These are phyloP conservation scores for Acrobasis repandana DNA, from an alignment of 2,888 invertebrate species.

Conservation along the genomic window DNA sequence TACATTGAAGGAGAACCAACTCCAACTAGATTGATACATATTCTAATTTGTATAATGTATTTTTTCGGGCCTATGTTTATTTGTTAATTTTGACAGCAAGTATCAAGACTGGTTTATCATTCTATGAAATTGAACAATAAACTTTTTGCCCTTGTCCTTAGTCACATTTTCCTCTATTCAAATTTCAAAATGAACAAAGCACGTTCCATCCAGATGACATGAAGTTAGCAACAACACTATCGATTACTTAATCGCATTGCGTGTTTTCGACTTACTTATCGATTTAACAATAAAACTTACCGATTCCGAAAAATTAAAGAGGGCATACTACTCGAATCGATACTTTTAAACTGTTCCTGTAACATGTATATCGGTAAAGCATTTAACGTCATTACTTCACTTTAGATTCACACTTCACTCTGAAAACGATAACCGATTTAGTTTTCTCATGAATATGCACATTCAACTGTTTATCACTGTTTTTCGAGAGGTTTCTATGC, in stretches of 20 bases:
- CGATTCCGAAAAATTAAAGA: conserved; percentile 85
- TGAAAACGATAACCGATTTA: conserved; percentile 55
- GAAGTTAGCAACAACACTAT: conserved; percentile 47
- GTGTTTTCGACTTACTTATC: conserved; percentile 36
- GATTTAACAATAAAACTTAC: conserved; percentile 66
- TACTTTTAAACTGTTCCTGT: conserved; percentile 73
- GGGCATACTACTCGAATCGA: conserved; percentile 81
- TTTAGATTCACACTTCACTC: conserved; percentile 63
- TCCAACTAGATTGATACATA: too few species aligned
- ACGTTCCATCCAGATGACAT: conserved; percentile 35
- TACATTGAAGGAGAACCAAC: too few species aligned
- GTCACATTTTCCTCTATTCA: not conserved
- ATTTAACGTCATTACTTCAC: conserved; percentile 82
- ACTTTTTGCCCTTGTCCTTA: not conserved
- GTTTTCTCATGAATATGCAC: conserved; percentile 57
- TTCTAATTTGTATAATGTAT: too few species aligned
- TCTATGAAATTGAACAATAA: not conserved
- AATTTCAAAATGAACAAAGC: conserved; percentile 17
- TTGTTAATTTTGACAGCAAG: too few species aligned
- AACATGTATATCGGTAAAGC: conserved; percentile 74
- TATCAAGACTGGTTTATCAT: too few species aligned
- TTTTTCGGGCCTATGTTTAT: too few species aligned
- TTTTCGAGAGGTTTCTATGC: conserved; percentile 46
- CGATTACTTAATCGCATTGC: conserved; percentile 54
- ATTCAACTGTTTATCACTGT: conserved; percentile 49